Evolutionary conservation across 2,797 vertebrate species (phyloP).

Genomic region (Tokudaia tokunoshimensis): DNA sequence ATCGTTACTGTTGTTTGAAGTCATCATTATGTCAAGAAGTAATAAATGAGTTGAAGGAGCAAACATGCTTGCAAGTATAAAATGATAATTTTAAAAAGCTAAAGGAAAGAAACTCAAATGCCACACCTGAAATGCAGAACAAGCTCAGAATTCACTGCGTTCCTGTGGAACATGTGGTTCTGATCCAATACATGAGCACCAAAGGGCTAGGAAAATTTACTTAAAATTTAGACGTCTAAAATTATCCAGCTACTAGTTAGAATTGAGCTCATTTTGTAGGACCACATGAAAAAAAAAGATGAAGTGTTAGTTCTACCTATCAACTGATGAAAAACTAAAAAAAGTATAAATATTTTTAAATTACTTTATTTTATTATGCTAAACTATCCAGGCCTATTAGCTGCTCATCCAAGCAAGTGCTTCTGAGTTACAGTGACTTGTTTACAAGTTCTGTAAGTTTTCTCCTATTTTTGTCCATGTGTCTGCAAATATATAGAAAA

Average conservation of each 20-base stretch:
- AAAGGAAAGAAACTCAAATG: neutral
- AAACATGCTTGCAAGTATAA: neutral
- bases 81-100: neutral
- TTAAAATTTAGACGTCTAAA: neutral
- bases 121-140: neutral
- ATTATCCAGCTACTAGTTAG: neutral
- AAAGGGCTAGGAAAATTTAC: neutral
- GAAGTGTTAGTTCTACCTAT: constrained; percentile 4
- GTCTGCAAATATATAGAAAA: neutral
- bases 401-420: neutral
- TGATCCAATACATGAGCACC: neutral
- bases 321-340: neutral
- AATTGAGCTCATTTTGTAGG: neutral
- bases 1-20: neutral
- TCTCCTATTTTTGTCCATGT: neutral
- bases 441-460: constrained; percentile 28
- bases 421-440: neutral
- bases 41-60: neutral
- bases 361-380: neutral
- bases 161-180: neutral
- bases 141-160: neutral
- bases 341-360: constrained; percentile 33
- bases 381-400: neutral
- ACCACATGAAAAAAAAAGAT: neutral
- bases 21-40: neutral